Evolutionary conservation across 2,113 vertebrate genomes (phyloP).

Genomic region (Parus major): DNA sequence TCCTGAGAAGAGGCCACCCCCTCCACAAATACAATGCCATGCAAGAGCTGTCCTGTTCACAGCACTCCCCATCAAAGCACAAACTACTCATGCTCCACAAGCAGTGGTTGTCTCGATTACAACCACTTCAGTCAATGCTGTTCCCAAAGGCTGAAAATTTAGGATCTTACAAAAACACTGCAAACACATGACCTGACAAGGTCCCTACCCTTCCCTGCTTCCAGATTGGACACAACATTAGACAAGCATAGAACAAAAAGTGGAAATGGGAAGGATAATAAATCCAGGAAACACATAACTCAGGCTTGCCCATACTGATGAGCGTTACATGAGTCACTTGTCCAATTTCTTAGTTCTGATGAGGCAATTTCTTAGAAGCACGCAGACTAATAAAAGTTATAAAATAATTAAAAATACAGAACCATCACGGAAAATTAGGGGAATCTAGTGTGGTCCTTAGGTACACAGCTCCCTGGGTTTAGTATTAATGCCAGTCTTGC

Average conservation of each 20-base stretch:
- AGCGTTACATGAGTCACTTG: not conserved
- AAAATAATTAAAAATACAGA: not conserved
- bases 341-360: not conserved
- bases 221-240: not conserved
- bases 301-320: not conserved
- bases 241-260: not conserved
- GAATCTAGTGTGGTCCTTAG: not conserved
- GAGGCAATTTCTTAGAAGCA: not conserved
- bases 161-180: not conserved
- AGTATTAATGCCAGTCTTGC: not conserved
- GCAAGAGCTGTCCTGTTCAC: not conserved
- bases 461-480: not conserved
- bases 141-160: not conserved
- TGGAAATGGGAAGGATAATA: not conserved
- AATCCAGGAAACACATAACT: not conserved
- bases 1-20: not conserved
- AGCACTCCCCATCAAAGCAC: not conserved
- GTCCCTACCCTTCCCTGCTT: not conserved
- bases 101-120: not conserved
- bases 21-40: not conserved
- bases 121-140: not conserved
- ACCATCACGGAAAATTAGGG: not conserved
- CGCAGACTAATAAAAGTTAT: not conserved
- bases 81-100: not conserved
- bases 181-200: not conserved